These are phyloP conservation scores for Listronotus bonariensis DNA, from an alignment of 1,140 invertebrate species.

Conservation along the genomic window DNA sequence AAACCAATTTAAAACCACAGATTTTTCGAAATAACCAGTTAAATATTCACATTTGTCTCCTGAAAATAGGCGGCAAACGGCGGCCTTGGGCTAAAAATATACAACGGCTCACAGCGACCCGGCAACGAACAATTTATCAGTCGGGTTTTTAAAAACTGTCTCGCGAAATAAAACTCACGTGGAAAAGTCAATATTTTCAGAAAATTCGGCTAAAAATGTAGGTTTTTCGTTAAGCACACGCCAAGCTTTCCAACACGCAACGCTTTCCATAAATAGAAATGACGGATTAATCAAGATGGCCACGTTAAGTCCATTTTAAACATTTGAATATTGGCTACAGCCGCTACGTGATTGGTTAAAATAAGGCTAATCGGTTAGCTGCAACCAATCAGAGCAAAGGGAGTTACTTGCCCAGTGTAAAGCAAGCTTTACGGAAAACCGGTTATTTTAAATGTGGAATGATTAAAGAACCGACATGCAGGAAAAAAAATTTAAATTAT, in stretches of 20 bases:
- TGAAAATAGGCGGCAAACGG: slow-evolving; percentile 8
- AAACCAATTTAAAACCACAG: too few species aligned
- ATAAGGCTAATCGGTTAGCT: too few species aligned
- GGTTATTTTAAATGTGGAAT: too few species aligned
- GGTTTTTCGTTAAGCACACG: not conserved
- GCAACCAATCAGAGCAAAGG: too few species aligned
- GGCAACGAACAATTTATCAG: not conserved
- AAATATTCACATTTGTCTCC: slow-evolving; percentile 5
- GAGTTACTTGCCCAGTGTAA: too few species aligned
- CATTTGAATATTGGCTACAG: not conserved
- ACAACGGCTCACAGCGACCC: not conserved
- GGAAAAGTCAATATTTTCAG: slow-evolving; percentile 5
- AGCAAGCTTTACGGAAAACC: too few species aligned
- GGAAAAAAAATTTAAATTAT: too few species aligned
- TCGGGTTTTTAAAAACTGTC: not conserved
- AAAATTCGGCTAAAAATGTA: not conserved
- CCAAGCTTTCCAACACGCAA: slow-evolving; percentile 7
- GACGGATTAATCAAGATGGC: slow-evolving; percentile 9
- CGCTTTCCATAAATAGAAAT: slow-evolving; percentile 15
- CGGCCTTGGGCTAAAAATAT: slow-evolving; percentile 11
- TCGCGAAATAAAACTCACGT: not conserved
- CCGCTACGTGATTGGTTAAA: too few species aligned
- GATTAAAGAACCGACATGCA: too few species aligned
- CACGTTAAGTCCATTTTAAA: not conserved
- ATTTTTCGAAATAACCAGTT: not conserved